Conservation (phyloP, 2,113 vertebrate species). For the Galemys pyrenaicus region DNA sequence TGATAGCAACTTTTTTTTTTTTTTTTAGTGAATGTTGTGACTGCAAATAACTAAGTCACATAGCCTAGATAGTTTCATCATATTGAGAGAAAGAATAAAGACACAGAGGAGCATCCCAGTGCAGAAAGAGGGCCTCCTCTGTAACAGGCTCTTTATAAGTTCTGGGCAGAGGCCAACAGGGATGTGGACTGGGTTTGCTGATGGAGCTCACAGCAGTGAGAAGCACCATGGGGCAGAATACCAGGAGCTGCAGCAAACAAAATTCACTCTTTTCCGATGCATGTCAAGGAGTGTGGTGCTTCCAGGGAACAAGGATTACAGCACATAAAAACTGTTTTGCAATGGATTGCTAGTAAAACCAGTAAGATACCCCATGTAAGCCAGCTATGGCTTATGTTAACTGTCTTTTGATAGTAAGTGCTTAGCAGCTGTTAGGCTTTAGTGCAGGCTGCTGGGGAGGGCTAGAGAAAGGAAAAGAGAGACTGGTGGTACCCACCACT, state of each 20-base stretch:
- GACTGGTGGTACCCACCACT: rapidly evolving
- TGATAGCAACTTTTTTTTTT: not conserved
- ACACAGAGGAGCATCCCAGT: not conserved
- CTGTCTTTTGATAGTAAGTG: no score
- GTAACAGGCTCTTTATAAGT: not conserved
- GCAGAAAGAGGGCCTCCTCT: not conserved
- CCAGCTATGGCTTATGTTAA: not conserved
- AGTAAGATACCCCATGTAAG: not conserved
- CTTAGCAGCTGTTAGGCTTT: not conserved
- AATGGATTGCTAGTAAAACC: not conserved
- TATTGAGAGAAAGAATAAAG: not conserved
- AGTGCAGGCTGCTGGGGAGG: not conserved
- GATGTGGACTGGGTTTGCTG: rapidly evolving
- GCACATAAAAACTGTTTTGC: not conserved
- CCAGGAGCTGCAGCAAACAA: not conserved
- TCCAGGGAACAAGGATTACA: not conserved
- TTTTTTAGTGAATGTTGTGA: not conserved
- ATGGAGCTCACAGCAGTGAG: rapidly evolving
- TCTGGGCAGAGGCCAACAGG: not conserved
- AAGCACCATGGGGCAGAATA: not conserved
- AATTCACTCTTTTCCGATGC: not conserved
- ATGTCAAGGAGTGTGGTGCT: not conserved
- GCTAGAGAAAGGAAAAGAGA: not conserved
- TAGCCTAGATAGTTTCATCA: not conserved
- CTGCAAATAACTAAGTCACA: not conserved